phyloP scores from a whole-genome alignment of 2,888 invertebrate species.

The Ariolimax columbianus region DNA sequence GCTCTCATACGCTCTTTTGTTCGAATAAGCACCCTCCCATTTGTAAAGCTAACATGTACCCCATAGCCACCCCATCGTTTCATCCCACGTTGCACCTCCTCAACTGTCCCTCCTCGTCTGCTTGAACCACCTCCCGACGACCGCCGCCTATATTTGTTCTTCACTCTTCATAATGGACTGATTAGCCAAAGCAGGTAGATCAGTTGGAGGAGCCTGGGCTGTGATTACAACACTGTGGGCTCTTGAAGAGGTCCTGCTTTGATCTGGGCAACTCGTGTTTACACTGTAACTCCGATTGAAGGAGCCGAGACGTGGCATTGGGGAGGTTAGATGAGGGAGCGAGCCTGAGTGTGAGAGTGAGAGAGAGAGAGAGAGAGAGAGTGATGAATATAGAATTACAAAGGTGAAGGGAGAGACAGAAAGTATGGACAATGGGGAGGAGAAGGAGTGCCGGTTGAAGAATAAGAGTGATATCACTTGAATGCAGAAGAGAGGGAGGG shows the following conservation, averaged over 20 bases:
- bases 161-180: neutral
- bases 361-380: neutral
- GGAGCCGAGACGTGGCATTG: neutral
- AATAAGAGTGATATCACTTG: neutral
- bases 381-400: too few relatives aligned
- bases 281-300: neutral
- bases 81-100: neutral
- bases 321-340: neutral
- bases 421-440: neutral
- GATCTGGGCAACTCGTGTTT: neutral
- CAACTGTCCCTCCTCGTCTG: neutral
- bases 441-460: neutral
- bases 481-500: neutral
- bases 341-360: neutral
- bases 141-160: neutral
- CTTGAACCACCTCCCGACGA: neutral
- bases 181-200: constrained; percentile 28
- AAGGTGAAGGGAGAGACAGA: neutral
- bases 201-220: neutral
- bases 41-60: too few relatives aligned
- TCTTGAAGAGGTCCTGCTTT: neutral
- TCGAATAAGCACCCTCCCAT: neutral
- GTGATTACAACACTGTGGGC: neutral
- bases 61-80: neutral
- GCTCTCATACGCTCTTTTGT: neutral